These are phyloP conservation scores for Aplodontia rufa DNA, from an alignment of 2,113 vertebrate species.

Conservation along the genomic window DNA sequence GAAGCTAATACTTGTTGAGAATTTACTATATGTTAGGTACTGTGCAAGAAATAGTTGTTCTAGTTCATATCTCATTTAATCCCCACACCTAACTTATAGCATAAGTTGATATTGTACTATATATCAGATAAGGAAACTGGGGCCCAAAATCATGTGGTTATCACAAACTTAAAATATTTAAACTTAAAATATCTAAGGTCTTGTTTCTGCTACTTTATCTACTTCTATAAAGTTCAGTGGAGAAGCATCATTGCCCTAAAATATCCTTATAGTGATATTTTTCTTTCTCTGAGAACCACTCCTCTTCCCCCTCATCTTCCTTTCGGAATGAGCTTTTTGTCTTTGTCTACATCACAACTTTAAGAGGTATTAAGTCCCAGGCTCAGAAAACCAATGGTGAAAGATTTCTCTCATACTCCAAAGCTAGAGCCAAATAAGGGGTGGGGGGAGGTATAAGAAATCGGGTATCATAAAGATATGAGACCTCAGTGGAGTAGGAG, in stretches of 20 bases:
- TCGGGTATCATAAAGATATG: too few species aligned
- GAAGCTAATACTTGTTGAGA: background rate
- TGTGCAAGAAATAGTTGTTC: background rate
- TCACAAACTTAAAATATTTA: background rate
- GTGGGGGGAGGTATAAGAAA: too few species aligned
- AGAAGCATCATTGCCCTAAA: background rate
- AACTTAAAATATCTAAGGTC: background rate
- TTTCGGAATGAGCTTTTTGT: background rate
- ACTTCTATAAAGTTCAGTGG: background rate
- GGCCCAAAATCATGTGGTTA: background rate
- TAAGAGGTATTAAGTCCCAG: slow-evolving; percentile 9
- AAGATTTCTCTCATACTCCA: too few species aligned
- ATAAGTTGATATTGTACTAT: background rate
- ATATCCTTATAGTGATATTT: background rate
- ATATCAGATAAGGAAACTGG: slow-evolving; percentile 18
- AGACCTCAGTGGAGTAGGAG: too few species aligned
- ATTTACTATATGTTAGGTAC: background rate
- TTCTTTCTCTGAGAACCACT: background rate
- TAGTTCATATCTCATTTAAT: slow-evolving; percentile 13
- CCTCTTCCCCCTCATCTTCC: background rate
- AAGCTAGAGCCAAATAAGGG: too few species aligned
- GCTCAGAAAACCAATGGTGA: too few species aligned
- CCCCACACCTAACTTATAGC: background rate
- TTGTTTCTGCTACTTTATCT: background rate
- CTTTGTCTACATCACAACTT: slow-evolving; percentile 8